Percentiles rank a stretch among this genome's conserved stretches.
These are phyloP conservation scores for Fundulus diaphanus DNA, from an alignment of 2,797 vertebrate species.

Conservation along the genomic window DNA sequence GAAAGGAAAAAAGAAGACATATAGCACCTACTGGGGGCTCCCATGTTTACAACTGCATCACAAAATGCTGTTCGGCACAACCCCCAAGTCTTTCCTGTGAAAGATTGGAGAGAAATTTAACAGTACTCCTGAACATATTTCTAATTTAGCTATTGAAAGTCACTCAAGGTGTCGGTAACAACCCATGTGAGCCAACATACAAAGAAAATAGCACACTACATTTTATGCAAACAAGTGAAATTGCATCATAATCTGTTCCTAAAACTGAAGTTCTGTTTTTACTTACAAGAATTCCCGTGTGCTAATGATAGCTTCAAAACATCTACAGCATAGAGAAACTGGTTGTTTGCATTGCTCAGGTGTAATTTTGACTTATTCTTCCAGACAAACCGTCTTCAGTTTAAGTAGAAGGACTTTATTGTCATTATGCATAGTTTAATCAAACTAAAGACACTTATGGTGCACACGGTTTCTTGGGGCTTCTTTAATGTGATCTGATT, in stretches of 20 bases:
- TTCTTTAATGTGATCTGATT: too few species aligned
- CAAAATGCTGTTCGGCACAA: conserved; percentile 25
- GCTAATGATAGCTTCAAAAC: too few species aligned
- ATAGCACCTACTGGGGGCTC: conserved; percentile 48
- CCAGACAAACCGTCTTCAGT: background rate
- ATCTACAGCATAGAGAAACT: too few species aligned
- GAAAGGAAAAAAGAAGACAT: conserved; percentile 46
- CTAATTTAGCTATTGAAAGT: background rate
- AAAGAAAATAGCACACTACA: background rate
- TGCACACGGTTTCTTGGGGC: too few species aligned
- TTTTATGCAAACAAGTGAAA: background rate
- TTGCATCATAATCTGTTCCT: background rate
- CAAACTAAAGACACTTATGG: too few species aligned
- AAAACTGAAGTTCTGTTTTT: background rate
- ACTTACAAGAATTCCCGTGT: too few species aligned
- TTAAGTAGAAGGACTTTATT: background rate
- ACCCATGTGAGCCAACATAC: background rate
- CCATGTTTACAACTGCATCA: conserved; percentile 34
- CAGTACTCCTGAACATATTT: too few species aligned
- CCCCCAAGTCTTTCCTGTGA: conserved; percentile 12
- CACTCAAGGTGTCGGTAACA: background rate
- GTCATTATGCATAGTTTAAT: background rate
- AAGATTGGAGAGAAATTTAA: too few species aligned
- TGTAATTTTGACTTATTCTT: background rate
- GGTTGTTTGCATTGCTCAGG: background rate